Evolutionary conservation across 2,113 vertebrate genomes (phyloP).

Genomic region (Podilymbus podiceps): DNA sequence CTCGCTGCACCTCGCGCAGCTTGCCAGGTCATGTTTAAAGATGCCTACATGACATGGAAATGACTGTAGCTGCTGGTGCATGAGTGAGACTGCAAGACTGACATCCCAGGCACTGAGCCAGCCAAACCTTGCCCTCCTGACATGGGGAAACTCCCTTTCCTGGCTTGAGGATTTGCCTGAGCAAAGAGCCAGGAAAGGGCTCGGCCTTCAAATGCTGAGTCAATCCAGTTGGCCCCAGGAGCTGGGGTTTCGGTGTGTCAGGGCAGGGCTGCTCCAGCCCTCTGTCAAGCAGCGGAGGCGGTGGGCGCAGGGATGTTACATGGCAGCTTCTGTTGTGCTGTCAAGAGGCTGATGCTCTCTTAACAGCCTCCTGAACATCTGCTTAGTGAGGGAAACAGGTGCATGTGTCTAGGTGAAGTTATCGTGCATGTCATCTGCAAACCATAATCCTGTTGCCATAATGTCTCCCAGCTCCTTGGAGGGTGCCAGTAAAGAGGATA

Average conservation of each 20-base stretch:
- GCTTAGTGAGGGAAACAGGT: conserved; percentile 26
- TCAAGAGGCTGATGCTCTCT: neutral
- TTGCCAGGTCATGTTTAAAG: neutral
- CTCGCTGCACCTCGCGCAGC: neutral
- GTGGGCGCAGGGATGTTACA: neutral
- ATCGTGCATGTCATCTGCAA: conserved; percentile 6
- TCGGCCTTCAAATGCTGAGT: neutral
- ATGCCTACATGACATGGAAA: neutral
- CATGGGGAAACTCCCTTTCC: neutral
- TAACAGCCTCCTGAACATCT: conserved; percentile 9
- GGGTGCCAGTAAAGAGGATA: conserved; percentile 13
- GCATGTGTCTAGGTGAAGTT: conserved; percentile 15
- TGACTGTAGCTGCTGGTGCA: neutral
- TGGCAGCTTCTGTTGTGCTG: neutral
- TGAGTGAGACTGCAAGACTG: neutral
- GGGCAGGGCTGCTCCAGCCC: neutral
- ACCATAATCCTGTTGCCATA: conserved; percentile 8
- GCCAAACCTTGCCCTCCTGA: neutral
- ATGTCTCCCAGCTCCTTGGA: conserved; percentile 4
- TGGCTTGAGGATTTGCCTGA: neutral
- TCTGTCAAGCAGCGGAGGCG: neutral
- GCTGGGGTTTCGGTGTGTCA: neutral
- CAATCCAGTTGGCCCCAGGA: neutral
- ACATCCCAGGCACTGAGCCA: neutral
- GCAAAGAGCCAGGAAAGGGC: conserved; percentile 4